Percentiles rank a stretch among this genome's conserved stretches.
Conservation (phyloP, 2,113 vertebrate genomes). For the Daphoenositta chrysoptera region DNA sequence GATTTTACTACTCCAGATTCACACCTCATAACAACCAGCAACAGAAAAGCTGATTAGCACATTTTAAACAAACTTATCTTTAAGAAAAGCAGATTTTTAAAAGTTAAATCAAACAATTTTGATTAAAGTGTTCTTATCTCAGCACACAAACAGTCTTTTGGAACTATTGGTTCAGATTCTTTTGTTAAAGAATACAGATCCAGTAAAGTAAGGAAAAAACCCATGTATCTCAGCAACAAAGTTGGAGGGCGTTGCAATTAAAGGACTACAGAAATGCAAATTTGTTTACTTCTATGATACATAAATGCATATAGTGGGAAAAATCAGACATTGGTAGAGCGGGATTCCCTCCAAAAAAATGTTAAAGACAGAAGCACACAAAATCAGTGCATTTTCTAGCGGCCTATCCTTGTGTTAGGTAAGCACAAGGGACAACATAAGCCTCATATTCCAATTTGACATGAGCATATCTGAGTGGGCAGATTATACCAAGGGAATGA, state of each 20-base stretch:
- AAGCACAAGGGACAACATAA: not conserved
- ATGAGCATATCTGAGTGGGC: not conserved
- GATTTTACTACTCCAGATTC: not conserved
- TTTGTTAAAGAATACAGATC: not conserved
- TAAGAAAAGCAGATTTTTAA: not conserved
- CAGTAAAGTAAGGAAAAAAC: not conserved
- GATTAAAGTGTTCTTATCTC: not conserved
- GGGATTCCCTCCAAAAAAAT: not conserved
- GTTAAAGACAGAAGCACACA: not conserved
- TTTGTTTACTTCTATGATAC: not conserved
- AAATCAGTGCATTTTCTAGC: not conserved
- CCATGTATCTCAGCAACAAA: not conserved
- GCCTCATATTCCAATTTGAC: not conserved
- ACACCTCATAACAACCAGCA: not conserved
- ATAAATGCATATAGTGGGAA: not conserved
- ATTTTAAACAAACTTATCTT: not conserved
- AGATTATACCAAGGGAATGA: constrained; percentile 1
- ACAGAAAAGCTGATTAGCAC: not conserved
- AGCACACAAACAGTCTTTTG: not conserved
- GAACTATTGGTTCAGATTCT: not conserved
- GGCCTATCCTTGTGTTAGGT: not conserved
- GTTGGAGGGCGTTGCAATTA: not conserved
- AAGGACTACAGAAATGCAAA: not conserved
- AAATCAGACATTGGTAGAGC: not conserved
- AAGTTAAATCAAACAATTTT: not conserved